phyloP scores from a whole-genome alignment of 1,140 invertebrate species.

The Pseudomyrmex dendroicus region DNA sequence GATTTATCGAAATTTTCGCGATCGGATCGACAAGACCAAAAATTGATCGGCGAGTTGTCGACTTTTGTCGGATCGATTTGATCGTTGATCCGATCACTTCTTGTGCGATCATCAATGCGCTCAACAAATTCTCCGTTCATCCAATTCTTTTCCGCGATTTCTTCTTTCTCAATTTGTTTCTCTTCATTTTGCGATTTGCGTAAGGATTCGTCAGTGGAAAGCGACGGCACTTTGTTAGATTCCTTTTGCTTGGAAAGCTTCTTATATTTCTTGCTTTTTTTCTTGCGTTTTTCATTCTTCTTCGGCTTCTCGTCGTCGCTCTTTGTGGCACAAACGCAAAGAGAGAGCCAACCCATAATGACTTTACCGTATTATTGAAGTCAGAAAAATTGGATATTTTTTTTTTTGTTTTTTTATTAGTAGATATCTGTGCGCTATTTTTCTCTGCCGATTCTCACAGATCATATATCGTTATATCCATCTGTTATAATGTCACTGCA shows the following conservation, averaged over 20 bases:
- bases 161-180: slow-evolving; percentile 10
- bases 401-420: too few species aligned
- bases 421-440: too few species aligned
- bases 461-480: slow-evolving; percentile 10
- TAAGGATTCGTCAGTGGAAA: slow-evolving; percentile 15
- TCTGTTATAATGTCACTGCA: background rate
- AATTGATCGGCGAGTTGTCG: background rate
- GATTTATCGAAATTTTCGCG: background rate
- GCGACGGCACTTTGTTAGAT: background rate
- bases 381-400: background rate
- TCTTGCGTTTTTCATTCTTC: slow-evolving; percentile 20
- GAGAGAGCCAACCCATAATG: slow-evolving; percentile 60
- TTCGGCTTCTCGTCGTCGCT: slow-evolving; percentile 15
- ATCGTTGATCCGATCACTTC: background rate
- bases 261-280: slow-evolving; percentile 37
- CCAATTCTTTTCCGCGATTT: slow-evolving; percentile 13
- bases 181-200: slow-evolving; percentile 27
- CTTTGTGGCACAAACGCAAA: slow-evolving; percentile 55
- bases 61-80: background rate
- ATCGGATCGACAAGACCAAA: slow-evolving; percentile 14
- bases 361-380: background rate
- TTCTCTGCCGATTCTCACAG: slow-evolving; percentile 8
- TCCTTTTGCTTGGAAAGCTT: slow-evolving; percentile 31
- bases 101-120: background rate
- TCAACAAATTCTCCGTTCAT: slow-evolving; percentile 13